phyloP scores from a whole-genome alignment of 1,140 invertebrate genomes.

The Bradysia coprophila region DNA sequence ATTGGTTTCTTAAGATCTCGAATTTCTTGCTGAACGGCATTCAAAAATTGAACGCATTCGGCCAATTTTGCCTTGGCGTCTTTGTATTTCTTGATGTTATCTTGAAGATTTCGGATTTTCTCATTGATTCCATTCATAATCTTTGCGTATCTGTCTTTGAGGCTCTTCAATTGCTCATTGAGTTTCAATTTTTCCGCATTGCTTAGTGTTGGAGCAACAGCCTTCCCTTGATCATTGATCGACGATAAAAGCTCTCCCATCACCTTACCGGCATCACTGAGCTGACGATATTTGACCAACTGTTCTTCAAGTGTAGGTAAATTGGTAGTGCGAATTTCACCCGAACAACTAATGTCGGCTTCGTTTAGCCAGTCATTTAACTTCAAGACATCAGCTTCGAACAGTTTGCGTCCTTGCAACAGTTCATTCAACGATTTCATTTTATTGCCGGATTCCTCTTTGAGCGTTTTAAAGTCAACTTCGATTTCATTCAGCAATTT shows the following conservation, averaged over 20 bases:
- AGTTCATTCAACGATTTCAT: constrained; percentile 50
- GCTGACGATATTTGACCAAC: constrained; percentile 59
- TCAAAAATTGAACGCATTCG: constrained; percentile 60
- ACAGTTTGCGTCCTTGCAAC: constrained; percentile 51
- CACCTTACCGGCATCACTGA: constrained; percentile 52
- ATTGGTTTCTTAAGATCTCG: constrained; percentile 68
- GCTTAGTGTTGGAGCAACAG: constrained; percentile 58
- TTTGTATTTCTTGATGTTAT: constrained; percentile 59
- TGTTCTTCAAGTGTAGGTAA: constrained; percentile 71
- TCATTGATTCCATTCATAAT: constrained; percentile 57
- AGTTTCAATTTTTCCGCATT: constrained; percentile 67
- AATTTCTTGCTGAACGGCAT: constrained; percentile 61
- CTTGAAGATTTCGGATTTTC: constrained; percentile 45
- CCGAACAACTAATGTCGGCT: constrained; percentile 64
- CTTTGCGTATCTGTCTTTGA: constrained; percentile 56
- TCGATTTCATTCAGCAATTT: constrained; percentile 43
- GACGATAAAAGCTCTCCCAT: constrained; percentile 50
- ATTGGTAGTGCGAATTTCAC: constrained; percentile 56
- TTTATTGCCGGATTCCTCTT: constrained; percentile 52
- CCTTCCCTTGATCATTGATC: constrained; percentile 58
- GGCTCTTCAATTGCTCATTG: constrained; percentile 52
- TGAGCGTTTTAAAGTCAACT: constrained; percentile 46
- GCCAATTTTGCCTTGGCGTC: constrained; percentile 56
- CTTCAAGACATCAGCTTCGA: constrained; percentile 62
- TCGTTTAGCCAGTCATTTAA: constrained; percentile 72